Conservation (phyloP, 2,113 vertebrate species). For the Clarias magur region DNA sequence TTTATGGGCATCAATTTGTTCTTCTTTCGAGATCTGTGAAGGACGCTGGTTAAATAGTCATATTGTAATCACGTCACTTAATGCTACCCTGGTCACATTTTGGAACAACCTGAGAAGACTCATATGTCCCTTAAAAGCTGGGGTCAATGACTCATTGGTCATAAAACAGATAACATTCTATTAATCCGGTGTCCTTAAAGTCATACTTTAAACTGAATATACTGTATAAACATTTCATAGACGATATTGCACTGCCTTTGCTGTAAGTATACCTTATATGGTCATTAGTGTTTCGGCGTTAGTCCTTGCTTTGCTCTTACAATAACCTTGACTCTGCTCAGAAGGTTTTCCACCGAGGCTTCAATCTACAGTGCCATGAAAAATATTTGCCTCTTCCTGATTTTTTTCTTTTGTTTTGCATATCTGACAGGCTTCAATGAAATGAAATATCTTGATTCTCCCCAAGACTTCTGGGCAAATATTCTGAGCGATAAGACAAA, state of each 20-base stretch:
- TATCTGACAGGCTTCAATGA: too few species aligned
- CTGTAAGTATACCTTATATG: background rate
- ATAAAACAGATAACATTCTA: background rate
- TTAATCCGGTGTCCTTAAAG: background rate
- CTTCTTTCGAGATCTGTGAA: constrained; percentile 34
- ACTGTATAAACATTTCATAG: background rate
- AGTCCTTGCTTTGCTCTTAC: background rate
- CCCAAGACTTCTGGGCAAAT: too few species aligned
- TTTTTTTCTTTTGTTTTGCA: too few species aligned
- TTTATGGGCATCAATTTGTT: constrained; percentile 43
- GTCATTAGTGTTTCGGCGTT: background rate
- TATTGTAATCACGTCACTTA: constrained; percentile 16
- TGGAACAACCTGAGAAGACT: constrained; percentile 17
- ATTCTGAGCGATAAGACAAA: too few species aligned
- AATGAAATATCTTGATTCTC: too few species aligned
- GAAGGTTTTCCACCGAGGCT: background rate
- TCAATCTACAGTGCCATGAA: background rate
- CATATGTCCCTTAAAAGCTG: background rate
- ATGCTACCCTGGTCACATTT: constrained; percentile 4
- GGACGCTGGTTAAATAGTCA: constrained; percentile 44
- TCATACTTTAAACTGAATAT: background rate
- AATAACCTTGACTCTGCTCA: background rate
- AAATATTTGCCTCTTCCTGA: too few species aligned
- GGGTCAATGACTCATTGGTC: constrained; percentile 6
- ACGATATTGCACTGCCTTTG: background rate